Conservation (phyloP, 2,797 vertebrate species). For the Phrynocephalus guinanensis region DNA sequence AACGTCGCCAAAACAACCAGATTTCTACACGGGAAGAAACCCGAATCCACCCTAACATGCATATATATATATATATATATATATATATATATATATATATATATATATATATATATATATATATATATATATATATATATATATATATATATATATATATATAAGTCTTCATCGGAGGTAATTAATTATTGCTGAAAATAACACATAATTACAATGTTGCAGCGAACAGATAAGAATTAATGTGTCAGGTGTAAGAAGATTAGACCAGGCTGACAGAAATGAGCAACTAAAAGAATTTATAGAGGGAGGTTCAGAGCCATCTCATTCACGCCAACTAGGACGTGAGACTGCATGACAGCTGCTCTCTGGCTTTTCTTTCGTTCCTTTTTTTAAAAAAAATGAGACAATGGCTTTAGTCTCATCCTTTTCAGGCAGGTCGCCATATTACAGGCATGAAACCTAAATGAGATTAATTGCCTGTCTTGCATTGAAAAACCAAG, state of each 20-base stretch:
- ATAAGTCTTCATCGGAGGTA: conserved; percentile 72
- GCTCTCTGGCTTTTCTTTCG: conserved; percentile 58
- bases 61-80: conserved; percentile 71
- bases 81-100: conserved; percentile 68
- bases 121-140: conserved; percentile 68
- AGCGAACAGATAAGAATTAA: conserved; percentile 78
- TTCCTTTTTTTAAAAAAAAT: conserved; percentile 31
- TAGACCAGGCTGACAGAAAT: conserved; percentile 77
- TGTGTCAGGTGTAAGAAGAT: conserved; percentile 78
- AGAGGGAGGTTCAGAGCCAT: conserved; percentile 71
- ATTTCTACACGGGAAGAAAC: too few relatives aligned
- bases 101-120: conserved; percentile 71
- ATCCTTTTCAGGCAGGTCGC: conserved; percentile 61
- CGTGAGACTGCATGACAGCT: conserved; percentile 62
- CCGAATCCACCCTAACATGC: too few relatives aligned
- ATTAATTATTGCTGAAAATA: conserved; percentile 79
- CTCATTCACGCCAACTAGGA: conserved; percentile 61
- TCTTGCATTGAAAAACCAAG: conserved; percentile 29
- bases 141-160: conserved; percentile 62
- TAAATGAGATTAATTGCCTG: conserved; percentile 63
- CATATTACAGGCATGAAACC: conserved; percentile 65
- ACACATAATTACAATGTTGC: conserved; percentile 79
- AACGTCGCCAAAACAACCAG: too few relatives aligned
- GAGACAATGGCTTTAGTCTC: conserved; percentile 67
- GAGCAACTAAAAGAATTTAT: conserved; percentile 74